Evolutionary conservation across 92 coral and sea anemone species (phyloP).

Genomic region (Epizoanthus illoricatus): DNA sequence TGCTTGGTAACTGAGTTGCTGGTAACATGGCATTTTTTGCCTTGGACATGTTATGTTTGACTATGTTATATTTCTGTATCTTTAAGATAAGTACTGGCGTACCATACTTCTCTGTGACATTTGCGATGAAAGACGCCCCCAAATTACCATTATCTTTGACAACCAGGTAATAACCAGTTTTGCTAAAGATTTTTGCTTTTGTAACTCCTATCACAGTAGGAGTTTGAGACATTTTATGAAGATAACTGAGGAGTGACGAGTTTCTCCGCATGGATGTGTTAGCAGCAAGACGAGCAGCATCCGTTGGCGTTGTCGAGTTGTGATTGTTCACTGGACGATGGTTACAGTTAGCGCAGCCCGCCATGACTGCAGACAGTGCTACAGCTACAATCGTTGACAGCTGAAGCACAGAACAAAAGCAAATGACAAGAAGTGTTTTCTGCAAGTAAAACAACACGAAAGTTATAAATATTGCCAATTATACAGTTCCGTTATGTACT

Average conservation of each 20-base stretch:
- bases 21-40: too few relatives aligned
- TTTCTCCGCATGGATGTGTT: neutral
- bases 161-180: neutral
- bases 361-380: neutral
- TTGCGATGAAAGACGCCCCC: neutral
- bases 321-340: neutral
- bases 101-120: neutral
- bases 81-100: neutral
- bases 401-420: neutral
- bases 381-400: neutral
- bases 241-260: neutral
- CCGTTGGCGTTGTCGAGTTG: neutral
- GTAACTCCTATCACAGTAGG: neutral
- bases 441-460: neutral
- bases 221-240: neutral
- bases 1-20: too few relatives aligned
- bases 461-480: too few relatives aligned
- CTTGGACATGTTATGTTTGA: too few relatives aligned
- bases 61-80: too few relatives aligned
- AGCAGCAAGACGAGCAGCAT: neutral
- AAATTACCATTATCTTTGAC: neutral
- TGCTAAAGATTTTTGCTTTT: constrained; percentile 1
- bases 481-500: too few relatives aligned
- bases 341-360: neutral
- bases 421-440: constrained; percentile 5